Evolutionary conservation across 2,113 vertebrate species (phyloP), one percentile per base, ranked within the genome.

Genomic region (Callaeas wilsoni): DNA sequence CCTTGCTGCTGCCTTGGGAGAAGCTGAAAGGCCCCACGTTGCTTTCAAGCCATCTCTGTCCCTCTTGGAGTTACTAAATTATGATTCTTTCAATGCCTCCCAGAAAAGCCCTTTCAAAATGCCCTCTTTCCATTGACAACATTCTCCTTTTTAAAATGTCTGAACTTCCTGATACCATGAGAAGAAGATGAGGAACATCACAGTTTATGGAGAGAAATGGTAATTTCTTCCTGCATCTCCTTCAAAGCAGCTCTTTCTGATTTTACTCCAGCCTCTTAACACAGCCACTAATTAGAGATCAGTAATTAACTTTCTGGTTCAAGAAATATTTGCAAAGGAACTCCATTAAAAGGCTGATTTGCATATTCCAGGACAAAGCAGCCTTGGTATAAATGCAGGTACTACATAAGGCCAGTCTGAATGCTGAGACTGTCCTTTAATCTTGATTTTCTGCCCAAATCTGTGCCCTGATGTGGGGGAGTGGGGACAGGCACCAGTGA

Each of bases 261-360:
- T 95, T 95, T 92, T 76, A 89, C 86, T 82, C 73, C 69, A 96
- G 94, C 91, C 93, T 97, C 93, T 81, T 93, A 88, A 94, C 96
- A 76, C n/a, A 96, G 95, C 86, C 96, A 90, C 97, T 97, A 97
- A 98, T 97, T 97, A 97, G 85, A 97, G 87, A 87, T 77, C 90
- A 64, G 96, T 98, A 98, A 98, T 98, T 98, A 98, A 97, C 96
- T 97, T 97, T 97, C 97, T 94, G 92, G 93, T 96, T 98, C 86
- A 87, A 95, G 95, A 97, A 98, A 96, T 94, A 89, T 87, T 96
- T 97, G 91, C 95, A 94, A 96, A 97, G 70, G 82, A 97, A 94
- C 96, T 84, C 93, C 76, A 96, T 97, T 97, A 96, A 92, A 93
- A 94, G 87, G 74, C 80, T 39, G 47, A 94, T 97, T 89, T 97